These are phyloP conservation scores for Centroberyx gerrardi DNA, from an alignment of 2,797 vertebrate species.

Conservation along the genomic window DNA sequence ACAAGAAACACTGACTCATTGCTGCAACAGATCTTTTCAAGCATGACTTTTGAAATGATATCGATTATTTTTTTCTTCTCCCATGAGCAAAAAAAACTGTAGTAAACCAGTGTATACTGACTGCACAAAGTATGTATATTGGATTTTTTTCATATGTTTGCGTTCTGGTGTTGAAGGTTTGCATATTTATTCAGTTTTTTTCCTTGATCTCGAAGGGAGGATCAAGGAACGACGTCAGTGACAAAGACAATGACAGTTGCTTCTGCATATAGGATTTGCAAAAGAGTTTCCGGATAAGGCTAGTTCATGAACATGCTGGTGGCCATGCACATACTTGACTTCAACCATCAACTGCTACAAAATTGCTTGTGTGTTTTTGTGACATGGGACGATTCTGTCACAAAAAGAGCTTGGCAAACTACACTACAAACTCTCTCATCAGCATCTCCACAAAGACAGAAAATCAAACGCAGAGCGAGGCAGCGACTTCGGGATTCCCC, in stretches of 20 bases:
- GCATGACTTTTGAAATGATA: constrained; percentile 74
- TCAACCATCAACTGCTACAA: constrained; percentile 36
- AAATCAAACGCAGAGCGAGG: constrained; percentile 15
- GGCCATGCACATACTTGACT: constrained; percentile 46
- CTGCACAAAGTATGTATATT: constrained; percentile 81
- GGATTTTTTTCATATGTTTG: constrained; percentile 71
- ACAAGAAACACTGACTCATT: constrained; percentile 40
- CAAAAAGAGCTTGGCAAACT: constrained; percentile 33
- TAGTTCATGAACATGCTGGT: background rate
- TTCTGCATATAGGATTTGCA: constrained; percentile 18
- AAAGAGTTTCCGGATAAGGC: constrained; percentile 16
- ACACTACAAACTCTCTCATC: constrained; percentile 22
- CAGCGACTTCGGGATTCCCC: constrained; percentile 27
- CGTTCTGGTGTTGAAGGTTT: constrained; percentile 73
- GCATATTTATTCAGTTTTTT: constrained; percentile 78
- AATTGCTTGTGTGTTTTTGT: constrained; percentile 51
- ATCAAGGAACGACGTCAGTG: constrained; percentile 33
- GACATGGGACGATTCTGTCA: constrained; percentile 39
- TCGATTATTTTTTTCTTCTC: constrained; percentile 57
- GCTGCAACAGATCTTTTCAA: constrained; percentile 64
- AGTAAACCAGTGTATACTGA: constrained; percentile 72
- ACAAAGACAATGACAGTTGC: constrained; percentile 10
- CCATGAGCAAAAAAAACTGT: constrained; percentile 60
- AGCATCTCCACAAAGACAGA: constrained; percentile 20
- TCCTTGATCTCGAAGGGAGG: constrained; percentile 47